phyloP scores from a whole-genome alignment of 2,888 invertebrate genomes.

The Allolobophora icterica region DNA sequence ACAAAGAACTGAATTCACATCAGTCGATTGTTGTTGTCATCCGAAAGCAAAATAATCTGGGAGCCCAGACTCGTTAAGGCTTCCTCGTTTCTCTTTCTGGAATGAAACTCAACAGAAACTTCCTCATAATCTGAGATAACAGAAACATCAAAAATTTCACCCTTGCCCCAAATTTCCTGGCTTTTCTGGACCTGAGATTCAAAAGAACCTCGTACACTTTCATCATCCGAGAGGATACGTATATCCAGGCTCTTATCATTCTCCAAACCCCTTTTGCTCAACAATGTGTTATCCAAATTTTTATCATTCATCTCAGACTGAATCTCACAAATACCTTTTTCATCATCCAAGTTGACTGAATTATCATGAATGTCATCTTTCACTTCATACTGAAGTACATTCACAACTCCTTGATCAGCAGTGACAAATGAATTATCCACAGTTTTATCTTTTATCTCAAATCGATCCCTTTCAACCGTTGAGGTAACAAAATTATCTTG shows the following conservation, averaged over 20 bases:
- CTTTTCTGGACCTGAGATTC: not conserved
- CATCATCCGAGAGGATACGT: not conserved
- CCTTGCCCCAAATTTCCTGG: not conserved
- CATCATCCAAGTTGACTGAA: constrained; percentile 4
- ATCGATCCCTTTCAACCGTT: not conserved
- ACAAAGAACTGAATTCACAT: not conserved
- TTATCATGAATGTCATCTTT: not conserved
- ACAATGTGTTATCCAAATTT: not conserved
- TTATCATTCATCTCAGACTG: not conserved
- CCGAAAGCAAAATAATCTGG: not conserved
- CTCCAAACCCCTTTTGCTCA: not conserved
- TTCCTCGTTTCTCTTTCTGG: not conserved
- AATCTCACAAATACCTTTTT: not conserved
- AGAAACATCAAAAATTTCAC: not conserved
- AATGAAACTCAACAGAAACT: not conserved
- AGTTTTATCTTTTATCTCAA: not conserved
- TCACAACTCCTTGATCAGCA: not conserved
- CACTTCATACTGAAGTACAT: not conserved
- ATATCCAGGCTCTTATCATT: not conserved
- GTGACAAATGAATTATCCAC: not conserved
- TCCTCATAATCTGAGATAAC: constrained; percentile 6
- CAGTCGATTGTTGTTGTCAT: constrained; percentile 1
- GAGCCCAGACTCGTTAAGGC: not conserved
- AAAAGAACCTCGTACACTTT: not conserved
- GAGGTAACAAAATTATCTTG: not conserved